These are phyloP conservation scores for Ridgeia piscesae DNA, from an alignment of 1,140 invertebrate genomes.

Conservation along the genomic window DNA sequence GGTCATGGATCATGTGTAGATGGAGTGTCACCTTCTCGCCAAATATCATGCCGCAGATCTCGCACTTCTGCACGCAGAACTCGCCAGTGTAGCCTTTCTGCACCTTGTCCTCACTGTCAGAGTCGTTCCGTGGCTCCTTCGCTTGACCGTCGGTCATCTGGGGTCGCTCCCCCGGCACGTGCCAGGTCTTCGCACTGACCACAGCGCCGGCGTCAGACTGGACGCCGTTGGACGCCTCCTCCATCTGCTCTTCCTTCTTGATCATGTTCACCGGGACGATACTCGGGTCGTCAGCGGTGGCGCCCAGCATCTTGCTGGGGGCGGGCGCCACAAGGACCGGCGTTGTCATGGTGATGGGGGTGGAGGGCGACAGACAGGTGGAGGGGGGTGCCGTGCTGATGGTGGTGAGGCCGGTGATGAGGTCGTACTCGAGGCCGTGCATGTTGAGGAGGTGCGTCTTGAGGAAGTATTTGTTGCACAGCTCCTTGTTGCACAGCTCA, in stretches of 20 bases:
- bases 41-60: slow-evolving; percentile 60
- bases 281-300: neutral
- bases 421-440: slow-evolving; percentile 26
- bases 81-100: slow-evolving; percentile 34
- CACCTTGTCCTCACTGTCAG: slow-evolving; percentile 24
- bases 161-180: slow-evolving; percentile 23
- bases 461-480: slow-evolving; percentile 99
- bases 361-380: neutral
- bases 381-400: neutral
- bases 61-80: slow-evolving; percentile 51
- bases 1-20: slow-evolving; percentile 64
- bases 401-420: slow-evolving; percentile 18
- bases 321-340: neutral
- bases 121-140: slow-evolving; percentile 11
- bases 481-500: slow-evolving; percentile 98
- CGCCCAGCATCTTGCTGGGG: neutral
- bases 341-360: neutral
- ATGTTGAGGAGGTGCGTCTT: slow-evolving; percentile 61
- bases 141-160: slow-evolving; percentile 20
- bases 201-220: neutral
- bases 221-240: neutral
- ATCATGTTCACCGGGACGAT: neutral
- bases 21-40: slow-evolving; percentile 61
- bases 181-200: slow-evolving; percentile 23
- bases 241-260: neutral